A percentile compares a stretch with the other conserved stretches of the same genome.
phyloP scores from a whole-genome alignment of 2,888 invertebrate species.

The Camponotus fellah region DNA sequence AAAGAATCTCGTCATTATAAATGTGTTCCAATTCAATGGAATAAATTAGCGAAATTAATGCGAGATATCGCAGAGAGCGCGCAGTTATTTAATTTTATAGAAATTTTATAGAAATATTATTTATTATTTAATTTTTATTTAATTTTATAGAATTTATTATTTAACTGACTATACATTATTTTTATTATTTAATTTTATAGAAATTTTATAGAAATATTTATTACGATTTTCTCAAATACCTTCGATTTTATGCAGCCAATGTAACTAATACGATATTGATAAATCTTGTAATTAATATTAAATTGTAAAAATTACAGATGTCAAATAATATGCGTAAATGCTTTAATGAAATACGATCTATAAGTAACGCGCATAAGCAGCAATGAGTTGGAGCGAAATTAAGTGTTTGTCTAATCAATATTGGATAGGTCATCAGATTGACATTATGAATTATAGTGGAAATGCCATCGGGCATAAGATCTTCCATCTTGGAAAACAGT shows the following conservation, averaged over 20 bases:
- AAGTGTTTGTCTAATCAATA: slow-evolving; percentile 27
- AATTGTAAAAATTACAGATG: neutral
- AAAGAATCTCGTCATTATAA: neutral
- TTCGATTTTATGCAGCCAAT: neutral
- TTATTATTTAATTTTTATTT: too few relatives aligned
- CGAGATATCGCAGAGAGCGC: neutral
- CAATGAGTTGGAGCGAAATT: neutral
- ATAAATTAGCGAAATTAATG: slow-evolving; percentile 13
- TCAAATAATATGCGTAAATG: slow-evolving; percentile 1
- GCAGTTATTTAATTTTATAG: neutral
- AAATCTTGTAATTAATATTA: neutral
- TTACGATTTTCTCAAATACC: neutral
- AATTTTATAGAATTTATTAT: too few relatives aligned
- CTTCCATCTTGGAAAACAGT: slow-evolving; percentile 12
- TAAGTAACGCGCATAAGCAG: neutral
- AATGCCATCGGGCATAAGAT: neutral
- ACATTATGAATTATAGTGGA: slow-evolving; percentile 21
- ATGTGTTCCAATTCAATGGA: neutral
- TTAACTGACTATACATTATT: too few relatives aligned
- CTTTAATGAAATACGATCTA: neutral
- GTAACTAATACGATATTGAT: neutral
- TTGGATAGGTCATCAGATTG: slow-evolving; percentile 36
- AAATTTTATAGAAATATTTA: neutral
- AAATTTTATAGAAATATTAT: slow-evolving; percentile 2
- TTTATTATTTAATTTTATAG: too few relatives aligned